phyloP scores from a whole-genome alignment of 2,113 vertebrate species.

The Promerops cafer region DNA sequence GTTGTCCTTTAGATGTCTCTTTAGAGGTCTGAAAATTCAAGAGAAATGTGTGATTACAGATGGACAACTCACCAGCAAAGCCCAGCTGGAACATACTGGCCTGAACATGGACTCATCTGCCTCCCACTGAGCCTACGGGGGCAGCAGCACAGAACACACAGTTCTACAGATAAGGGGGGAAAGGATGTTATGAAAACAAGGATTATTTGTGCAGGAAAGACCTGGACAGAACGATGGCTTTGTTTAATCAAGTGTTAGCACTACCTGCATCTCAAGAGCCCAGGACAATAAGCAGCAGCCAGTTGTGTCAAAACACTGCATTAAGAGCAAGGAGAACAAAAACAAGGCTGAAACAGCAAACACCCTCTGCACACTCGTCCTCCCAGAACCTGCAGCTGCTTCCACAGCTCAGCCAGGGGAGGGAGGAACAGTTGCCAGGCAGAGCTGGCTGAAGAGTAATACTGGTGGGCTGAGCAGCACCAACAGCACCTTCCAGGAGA shows the following conservation, averaged over 20 bases:
- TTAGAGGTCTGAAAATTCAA: not conserved
- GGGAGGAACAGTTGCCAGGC: not conserved
- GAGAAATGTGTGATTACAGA: not conserved
- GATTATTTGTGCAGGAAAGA: not conserved
- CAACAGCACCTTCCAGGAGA: not conserved
- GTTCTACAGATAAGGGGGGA: not conserved
- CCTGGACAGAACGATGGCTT: not conserved
- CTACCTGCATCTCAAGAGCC: not conserved
- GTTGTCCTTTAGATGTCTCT: not conserved
- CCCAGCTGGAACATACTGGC: not conserved
- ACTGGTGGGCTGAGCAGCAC: conserved; percentile 20
- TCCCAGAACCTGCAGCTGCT: conserved; percentile 5
- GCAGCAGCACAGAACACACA: not conserved
- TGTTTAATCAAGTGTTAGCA: conserved; percentile 13
- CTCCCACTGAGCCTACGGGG: not conserved
- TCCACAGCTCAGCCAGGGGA: not conserved
- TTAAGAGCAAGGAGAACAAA: not conserved
- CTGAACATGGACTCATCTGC: not conserved
- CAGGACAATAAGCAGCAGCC: not conserved
- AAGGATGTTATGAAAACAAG: not conserved
- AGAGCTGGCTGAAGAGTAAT: not conserved
- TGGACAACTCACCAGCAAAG: not conserved
- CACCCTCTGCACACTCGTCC: not conserved
- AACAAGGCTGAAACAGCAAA: not conserved
- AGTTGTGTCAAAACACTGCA: not conserved